Conservation (phyloP, 2,888 invertebrate genomes). For the Eupithecia exiguata region DNA sequence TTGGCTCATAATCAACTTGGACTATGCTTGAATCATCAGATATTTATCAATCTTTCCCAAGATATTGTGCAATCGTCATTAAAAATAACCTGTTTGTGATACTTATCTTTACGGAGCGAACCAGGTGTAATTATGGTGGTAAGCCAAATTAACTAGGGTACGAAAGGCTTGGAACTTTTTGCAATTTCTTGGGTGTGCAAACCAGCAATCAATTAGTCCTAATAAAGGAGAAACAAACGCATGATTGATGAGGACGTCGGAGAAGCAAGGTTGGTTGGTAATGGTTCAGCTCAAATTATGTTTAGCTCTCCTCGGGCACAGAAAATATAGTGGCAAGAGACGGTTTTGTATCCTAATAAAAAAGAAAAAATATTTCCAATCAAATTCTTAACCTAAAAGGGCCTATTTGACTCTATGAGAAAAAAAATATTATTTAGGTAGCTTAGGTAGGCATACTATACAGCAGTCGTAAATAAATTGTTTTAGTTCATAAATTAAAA, state of each 20-base stretch:
- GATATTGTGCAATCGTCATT: slow-evolving; percentile 22
- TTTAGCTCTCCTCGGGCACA: too few relatives aligned
- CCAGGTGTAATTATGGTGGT: slow-evolving; percentile 30
- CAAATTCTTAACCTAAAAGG: too few relatives aligned
- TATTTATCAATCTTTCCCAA: slow-evolving; percentile 23
- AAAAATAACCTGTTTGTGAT: slow-evolving; percentile 29
- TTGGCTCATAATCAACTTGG: background rate
- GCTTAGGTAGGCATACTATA: too few relatives aligned
- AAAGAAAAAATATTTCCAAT: too few relatives aligned
- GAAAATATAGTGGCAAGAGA: too few relatives aligned
- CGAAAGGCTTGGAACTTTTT: slow-evolving; percentile 27
- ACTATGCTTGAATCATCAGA: background rate
- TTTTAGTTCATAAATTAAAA: too few relatives aligned
- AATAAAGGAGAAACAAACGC: slow-evolving; percentile 1
- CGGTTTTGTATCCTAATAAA: too few relatives aligned
- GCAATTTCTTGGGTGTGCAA: slow-evolving; percentile 15
- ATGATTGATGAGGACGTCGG: background rate
- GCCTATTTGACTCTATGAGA: too few relatives aligned
- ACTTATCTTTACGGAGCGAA: slow-evolving; percentile 29
- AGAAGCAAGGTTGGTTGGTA: too few relatives aligned
- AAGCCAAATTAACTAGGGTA: slow-evolving; percentile 28
- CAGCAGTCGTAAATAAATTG: too few relatives aligned
- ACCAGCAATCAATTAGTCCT: slow-evolving; percentile 25
- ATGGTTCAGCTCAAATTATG: too few relatives aligned
- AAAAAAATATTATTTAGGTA: too few relatives aligned